Evolutionary conservation across 2,113 vertebrate species (phyloP), one percentile per base, ranked within the genome.

Genomic region (Lophochroa leadbeateri): DNA sequence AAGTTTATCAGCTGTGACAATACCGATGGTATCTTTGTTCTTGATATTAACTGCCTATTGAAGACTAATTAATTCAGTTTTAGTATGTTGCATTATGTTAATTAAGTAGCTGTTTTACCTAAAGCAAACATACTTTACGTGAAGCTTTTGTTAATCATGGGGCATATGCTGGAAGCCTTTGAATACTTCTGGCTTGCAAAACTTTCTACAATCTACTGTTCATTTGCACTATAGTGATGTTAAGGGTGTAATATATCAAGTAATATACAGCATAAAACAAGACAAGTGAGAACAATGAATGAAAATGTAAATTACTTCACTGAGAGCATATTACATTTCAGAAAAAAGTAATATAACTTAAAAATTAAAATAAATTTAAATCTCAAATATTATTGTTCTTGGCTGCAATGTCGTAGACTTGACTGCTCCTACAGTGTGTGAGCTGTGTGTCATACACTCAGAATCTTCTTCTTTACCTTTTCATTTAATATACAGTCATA

Each of bases 231-330:
- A 47, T 41, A 93, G 80, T 68, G 55, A 86, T 55, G 29, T 18
- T 63, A 82, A 71, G 21, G 46, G 18, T 6, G 4, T 70, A 75
- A 92, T 44, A 68, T 21, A 69, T 82, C 27, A 77, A 88, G 17
- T 70, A 82, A 81, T 58, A 57, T 0, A 46, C 2, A 90, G 37
- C 35, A 89, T 65, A 70, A 90, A 91, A 90, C 18, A 71, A 68
- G 23, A 50, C 33, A 84, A 91, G 63, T 0, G 1, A 94, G 61
- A 96, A 86, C 16, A 58, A 68, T 19, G 21, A 86, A 70, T 71
- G 44, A 89, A 86, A 85, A 58, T 83, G 92, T 57, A 91, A 92
- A 93, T 57, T 52, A 82, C 61, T 90, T 93, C 82, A 86, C 31
- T 20, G 25, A 95, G 17, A 94, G 46, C 6, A 76, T 21, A 78